phyloP scores from a whole-genome alignment of 2,888 invertebrate genomes.

The Himalopsyche japonica region DNA sequence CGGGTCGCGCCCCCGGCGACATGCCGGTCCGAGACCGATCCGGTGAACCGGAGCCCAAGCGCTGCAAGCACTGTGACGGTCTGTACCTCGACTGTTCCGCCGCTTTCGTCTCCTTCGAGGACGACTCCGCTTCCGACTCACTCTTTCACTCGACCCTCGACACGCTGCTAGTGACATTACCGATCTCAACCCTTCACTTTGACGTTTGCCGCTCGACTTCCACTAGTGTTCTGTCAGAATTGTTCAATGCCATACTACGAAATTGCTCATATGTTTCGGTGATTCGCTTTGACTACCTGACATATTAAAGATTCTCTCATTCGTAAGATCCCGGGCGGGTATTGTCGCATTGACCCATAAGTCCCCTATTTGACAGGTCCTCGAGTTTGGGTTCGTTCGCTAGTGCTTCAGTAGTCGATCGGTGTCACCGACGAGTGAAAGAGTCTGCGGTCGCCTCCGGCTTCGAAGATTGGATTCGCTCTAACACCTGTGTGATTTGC shows the following conservation, averaged over 20 bases:
- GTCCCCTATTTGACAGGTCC: neutral
- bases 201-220: neutral
- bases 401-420: neutral
- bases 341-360: neutral
- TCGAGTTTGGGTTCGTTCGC: neutral
- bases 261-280: neutral
- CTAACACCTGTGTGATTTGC: neutral
- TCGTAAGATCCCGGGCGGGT: neutral
- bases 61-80: conserved; percentile 92
- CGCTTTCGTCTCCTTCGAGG: conserved; percentile 7
- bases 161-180: neutral
- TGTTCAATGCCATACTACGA: neutral
- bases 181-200: neutral
- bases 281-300: neutral
- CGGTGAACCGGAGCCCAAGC: conserved; percentile 79
- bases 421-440: neutral
- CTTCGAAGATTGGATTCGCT: neutral
- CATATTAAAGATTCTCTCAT: neutral
- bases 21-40: conserved; percentile 62
- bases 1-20: conserved; percentile 53
- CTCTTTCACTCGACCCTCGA: neutral
- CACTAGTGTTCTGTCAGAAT: neutral
- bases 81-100: conserved; percentile 51
- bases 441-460: neutral
- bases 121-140: neutral